Evolutionary conservation across 1,140 invertebrate genomes (phyloP), one percentile per base, ranked within the genome.

Genomic region (Drosophila arawakana): DNA sequence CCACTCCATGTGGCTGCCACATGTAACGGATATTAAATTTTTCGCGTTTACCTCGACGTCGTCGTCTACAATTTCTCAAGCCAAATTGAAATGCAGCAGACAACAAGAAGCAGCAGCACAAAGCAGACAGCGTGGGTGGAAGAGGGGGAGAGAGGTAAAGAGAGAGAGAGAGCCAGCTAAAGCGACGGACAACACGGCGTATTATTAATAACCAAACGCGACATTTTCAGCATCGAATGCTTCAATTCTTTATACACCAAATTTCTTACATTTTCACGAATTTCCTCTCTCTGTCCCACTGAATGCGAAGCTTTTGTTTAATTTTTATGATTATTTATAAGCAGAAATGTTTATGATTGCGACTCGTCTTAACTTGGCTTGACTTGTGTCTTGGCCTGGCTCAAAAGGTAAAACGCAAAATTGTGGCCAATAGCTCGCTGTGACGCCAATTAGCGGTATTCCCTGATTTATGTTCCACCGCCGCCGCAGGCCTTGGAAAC

Each of bases 11-110:
- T 71, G 18, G n/a, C 54, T 61, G 73, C 62, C 62, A 68, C 73
- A 78, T 76, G 82, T 84, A 80, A 83, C 83, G 83, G 83, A 88
- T 88, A 88, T 88, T 88, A 88, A 86, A 88, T 88, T 88, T 88
- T 78, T 85, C 81, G 84, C 83, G 83, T 78, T 76, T 74, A 88
- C 83, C 83, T 88, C 80, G 65, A 86, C 72, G 65, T 71, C 59
- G 72, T 21, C 76, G 55, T 60, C 73, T 71, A 37, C 62, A 73
- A 81, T 68, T 79, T 76, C 67, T 69, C 54, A 35, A 63, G 63
- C 68, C 71, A 85, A 81, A 85, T 80, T 86, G 60, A 75, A 75
- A 75, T 71, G 67, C 67, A 75, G 35, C 59, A 63, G 59, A 63
- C 50, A 57, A 57, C 15, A 71, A 49, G 30, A 39, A 52, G 34